phyloP scores from a whole-genome alignment of 2,797 vertebrate genomes.

The Chiloscyllium punctatum region DNA sequence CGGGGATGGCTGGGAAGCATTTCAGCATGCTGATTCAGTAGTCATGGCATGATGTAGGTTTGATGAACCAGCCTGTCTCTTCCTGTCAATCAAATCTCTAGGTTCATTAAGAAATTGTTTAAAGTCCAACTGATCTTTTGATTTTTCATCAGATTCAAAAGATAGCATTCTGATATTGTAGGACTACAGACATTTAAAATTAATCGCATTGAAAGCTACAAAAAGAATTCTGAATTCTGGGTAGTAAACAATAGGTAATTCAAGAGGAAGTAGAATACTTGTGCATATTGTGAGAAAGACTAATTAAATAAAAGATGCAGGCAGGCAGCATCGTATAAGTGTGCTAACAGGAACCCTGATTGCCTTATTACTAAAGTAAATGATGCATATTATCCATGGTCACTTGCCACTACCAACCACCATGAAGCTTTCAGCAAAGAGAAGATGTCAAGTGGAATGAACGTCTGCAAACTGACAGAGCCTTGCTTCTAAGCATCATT shows the following conservation, averaged over 20 bases:
- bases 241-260: not conserved
- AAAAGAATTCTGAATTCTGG: not conserved
- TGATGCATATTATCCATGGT: not conserved
- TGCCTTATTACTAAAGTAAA: not conserved
- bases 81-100: not conserved
- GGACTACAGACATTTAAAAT: not conserved
- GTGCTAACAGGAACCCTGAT: not conserved
- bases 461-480: conserved; percentile 12
- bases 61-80: not conserved
- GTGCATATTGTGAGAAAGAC: not conserved
- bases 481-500: not conserved
- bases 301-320: not conserved
- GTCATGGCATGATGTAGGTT: not conserved
- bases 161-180: not conserved
- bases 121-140: not conserved
- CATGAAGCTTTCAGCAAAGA: conserved; percentile 4
- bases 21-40: not conserved
- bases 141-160: not conserved
- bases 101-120: not conserved
- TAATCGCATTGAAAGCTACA: not conserved
- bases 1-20: too few relatives aligned
- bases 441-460: not conserved
- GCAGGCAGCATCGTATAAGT: too few relatives aligned
- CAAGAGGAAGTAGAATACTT: not conserved
- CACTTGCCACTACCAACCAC: not conserved